A percentile compares a stretch with the other conserved stretches of the same genome.
These are phyloP conservation scores for Macrobrachium rosenbergii DNA, from an alignment of 1,140 invertebrate genomes.

Conservation along the genomic window DNA sequence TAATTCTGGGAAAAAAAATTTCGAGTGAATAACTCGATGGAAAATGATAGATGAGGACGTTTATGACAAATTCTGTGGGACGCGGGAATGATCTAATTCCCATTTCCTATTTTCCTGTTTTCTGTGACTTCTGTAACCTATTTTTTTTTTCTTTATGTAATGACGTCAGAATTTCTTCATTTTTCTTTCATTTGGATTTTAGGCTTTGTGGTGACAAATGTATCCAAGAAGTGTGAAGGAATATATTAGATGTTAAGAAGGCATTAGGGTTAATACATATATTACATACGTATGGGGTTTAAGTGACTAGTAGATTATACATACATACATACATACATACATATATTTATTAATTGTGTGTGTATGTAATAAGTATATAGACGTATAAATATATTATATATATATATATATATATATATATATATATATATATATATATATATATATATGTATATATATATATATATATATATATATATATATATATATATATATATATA, in stretches of 20 bases:
- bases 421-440: background rate
- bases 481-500: conserved; percentile 7
- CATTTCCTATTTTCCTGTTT: no score
- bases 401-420: background rate
- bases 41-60: no score
- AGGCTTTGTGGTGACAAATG: no score
- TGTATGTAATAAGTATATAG: conserved; percentile 13
- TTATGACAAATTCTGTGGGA: no score
- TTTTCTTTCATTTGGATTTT: no score
- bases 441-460: background rate
- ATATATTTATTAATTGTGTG: conserved; percentile 9
- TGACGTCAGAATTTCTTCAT: no score
- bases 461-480: background rate
- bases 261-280: background rate
- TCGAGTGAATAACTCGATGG: no score
- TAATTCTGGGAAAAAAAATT: background rate
- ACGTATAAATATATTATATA: background rate
- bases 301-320: background rate
- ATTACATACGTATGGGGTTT: background rate
- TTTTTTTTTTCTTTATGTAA: no score
- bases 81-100: no score
- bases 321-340: background rate
- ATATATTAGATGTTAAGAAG: background rate
- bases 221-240: no score
- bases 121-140: no score